Conservation (phyloP, 2,113 vertebrate genomes). For the Nesogale talazaci region DNA sequence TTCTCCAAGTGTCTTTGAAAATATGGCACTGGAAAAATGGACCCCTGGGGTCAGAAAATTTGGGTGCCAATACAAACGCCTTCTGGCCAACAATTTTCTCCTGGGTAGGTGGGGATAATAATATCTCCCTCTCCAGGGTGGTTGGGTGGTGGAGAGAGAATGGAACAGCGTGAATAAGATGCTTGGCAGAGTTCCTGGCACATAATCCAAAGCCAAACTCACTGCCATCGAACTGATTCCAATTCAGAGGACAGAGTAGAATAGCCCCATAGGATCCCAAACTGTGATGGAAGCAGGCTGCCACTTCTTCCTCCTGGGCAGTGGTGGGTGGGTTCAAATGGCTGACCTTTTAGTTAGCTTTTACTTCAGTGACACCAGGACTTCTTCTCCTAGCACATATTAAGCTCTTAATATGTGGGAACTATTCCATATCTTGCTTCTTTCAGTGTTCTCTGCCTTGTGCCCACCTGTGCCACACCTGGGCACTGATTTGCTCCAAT, state of each 20-base stretch:
- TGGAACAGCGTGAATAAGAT: constrained; percentile 28
- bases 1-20: constrained; percentile 29
- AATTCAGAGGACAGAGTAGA: no score
- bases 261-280: no score
- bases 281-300: no score
- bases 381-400: not conserved
- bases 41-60: not conserved
- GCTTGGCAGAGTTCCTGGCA: constrained; percentile 23
- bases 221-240: no score
- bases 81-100: constrained; percentile 39
- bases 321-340: not conserved
- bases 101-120: not conserved
- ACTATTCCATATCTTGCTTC: not conserved
- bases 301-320: no score
- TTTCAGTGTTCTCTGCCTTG: not conserved
- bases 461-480: not conserved
- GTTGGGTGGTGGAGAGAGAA: constrained; percentile 34
- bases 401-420: not conserved
- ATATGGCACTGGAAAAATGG: constrained; percentile 24
- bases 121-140: not conserved
- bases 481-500: not conserved
- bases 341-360: not conserved
- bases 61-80: not conserved
- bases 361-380: not conserved
- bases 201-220: not conserved